A percentile compares a stretch with the other conserved stretches of the same genome.
phyloP scores from a whole-genome alignment of 2,888 invertebrate species.

The Lithodes maja region DNA sequence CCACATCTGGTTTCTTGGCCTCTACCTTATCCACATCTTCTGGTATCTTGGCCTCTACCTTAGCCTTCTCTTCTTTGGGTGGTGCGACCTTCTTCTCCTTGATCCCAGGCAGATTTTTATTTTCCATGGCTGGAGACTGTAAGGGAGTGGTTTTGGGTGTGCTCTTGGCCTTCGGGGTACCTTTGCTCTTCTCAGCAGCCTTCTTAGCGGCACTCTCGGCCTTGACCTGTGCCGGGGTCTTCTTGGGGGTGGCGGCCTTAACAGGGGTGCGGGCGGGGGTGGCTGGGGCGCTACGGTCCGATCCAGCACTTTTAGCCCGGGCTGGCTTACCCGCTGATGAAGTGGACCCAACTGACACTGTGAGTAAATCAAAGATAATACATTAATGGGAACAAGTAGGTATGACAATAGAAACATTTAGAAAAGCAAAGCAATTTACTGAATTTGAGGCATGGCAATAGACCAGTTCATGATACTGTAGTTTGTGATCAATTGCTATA shows the following conservation, averaged over 20 bases:
- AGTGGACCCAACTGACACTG: conserved; percentile 52
- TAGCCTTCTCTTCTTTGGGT: conserved; percentile 52
- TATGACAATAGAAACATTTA: no score
- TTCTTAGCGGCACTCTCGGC: conserved; percentile 69
- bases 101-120: conserved; percentile 72
- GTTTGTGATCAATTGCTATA: background rate
- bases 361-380: background rate
- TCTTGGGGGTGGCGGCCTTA: conserved; percentile 62
- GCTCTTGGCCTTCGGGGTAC: conserved; percentile 49
- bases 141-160: conserved; percentile 78
- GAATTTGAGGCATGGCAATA: no score
- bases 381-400: no score
- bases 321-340: conserved; percentile 45
- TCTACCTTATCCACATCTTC: background rate
- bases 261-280: conserved; percentile 68
- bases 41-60: background rate
- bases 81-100: conserved; percentile 70
- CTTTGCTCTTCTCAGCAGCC: conserved; percentile 60
- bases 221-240: conserved; percentile 69
- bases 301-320: conserved; percentile 68
- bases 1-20: conserved; percentile 1
- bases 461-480: no score
- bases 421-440: no score
- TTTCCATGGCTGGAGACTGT: conserved; percentile 78
- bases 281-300: conserved; percentile 66